Conservation (phyloP, 2,888 invertebrate genomes). For the Hololepta plana region DNA sequence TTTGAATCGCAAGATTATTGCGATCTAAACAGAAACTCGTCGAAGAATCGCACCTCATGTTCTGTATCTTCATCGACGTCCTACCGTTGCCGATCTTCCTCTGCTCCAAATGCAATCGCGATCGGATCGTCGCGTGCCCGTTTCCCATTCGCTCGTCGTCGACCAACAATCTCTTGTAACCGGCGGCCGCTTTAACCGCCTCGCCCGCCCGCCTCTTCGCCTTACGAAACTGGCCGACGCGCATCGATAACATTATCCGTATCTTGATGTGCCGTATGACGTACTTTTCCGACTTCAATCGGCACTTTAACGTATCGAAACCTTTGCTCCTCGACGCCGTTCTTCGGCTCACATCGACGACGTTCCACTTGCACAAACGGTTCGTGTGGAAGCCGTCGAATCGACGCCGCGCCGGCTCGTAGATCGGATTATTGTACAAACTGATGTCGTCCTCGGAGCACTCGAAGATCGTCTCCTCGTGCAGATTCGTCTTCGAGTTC, state of each 20-base stretch:
- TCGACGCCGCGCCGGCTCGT: slow-evolving; percentile 13
- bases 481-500: slow-evolving; percentile 22
- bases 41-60: slow-evolving; percentile 21
- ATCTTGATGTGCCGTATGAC: slow-evolving; percentile 45
- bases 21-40: neutral
- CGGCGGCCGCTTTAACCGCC: slow-evolving; percentile 4
- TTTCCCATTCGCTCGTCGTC: slow-evolving; percentile 8
- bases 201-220: slow-evolving; percentile 12
- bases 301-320: slow-evolving; percentile 10
- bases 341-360: too few species aligned
- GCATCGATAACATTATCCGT: slow-evolving; percentile 45
- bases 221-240: slow-evolving; percentile 31
- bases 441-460: slow-evolving; percentile 24
- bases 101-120: slow-evolving; percentile 22
- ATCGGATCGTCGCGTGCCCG: slow-evolving; percentile 13
- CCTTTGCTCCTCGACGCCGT: too few species aligned
- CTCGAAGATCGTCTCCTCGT: slow-evolving; percentile 25
- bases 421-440: slow-evolving; percentile 25
- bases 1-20: neutral
- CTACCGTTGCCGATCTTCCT: slow-evolving; percentile 24
- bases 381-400: slow-evolving; percentile 8
- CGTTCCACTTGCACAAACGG: slow-evolving; percentile 10
- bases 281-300: slow-evolving; percentile 33
- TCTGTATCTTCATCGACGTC: slow-evolving; percentile 26
- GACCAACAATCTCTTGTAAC: neutral